Evolutionary conservation across 2,113 vertebrate genomes (phyloP).

Genomic region (Guaruba guarouba): DNA sequence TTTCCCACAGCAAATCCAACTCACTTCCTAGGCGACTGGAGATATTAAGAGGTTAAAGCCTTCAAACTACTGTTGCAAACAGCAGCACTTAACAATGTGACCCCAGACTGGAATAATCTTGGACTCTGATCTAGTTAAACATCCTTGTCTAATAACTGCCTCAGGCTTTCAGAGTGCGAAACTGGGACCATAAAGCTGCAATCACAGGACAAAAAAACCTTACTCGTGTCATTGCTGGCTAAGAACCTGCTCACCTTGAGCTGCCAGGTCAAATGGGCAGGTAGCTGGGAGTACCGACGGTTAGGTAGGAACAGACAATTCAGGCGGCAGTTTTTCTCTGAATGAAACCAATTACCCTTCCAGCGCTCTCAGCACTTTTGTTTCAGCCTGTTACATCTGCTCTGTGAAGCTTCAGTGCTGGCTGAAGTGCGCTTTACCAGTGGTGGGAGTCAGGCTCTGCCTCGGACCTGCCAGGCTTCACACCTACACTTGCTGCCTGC

Average conservation of each 20-base stretch:
- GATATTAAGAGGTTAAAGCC: conserved; percentile 53
- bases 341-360: background rate
- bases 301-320: background rate
- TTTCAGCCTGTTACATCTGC: background rate
- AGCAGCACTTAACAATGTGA: conserved; percentile 65
- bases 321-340: background rate
- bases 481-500: fast-evolving
- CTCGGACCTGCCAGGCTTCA: background rate
- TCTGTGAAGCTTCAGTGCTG: background rate
- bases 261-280: background rate
- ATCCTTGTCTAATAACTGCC: conserved; percentile 40
- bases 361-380: background rate
- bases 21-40: background rate
- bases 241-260: background rate
- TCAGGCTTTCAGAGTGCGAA: conserved; percentile 35
- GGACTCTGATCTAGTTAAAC: conserved; percentile 60
- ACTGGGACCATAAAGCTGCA: background rate
- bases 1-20: background rate
- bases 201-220: background rate
- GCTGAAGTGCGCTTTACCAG: background rate
- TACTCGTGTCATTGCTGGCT: background rate
- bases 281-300: background rate
- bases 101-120: conserved; percentile 37
- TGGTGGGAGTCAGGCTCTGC: background rate
- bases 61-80: conserved; percentile 48